A percentile compares a stretch with the other conserved stretches of the same genome.
Conservation (phyloP, 2,113 vertebrate species). For the Ceyx cyanopectus region DNA sequence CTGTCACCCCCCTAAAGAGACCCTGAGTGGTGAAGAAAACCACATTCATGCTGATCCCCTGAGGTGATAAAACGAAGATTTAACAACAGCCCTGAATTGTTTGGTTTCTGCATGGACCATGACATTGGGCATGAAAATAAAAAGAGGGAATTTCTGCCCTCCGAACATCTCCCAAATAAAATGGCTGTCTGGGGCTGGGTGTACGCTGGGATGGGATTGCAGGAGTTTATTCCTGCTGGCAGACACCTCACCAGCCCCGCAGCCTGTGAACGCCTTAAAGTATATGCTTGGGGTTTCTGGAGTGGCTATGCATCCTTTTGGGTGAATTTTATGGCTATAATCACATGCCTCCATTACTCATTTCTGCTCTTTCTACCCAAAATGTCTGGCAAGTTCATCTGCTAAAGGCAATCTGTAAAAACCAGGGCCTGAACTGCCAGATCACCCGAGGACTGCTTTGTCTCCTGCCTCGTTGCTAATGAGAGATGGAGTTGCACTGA, state of each 20-base stretch:
- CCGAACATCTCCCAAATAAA: not conserved
- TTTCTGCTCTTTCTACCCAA: conserved; percentile 47
- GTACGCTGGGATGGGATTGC: not conserved
- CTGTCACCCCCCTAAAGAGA: not conserved
- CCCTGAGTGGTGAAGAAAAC: not conserved
- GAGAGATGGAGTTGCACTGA: conserved; percentile 26
- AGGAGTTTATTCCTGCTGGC: conserved; percentile 40
- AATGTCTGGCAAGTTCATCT: conserved; percentile 58
- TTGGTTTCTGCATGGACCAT: fast-evolving
- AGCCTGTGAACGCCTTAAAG: not conserved
- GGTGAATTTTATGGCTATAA: conserved; percentile 43
- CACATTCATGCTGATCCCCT: fast-evolving
- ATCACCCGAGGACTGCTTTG: not conserved
- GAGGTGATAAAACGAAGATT: not conserved
- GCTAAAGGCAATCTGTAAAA: conserved; percentile 38
- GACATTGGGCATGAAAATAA: not conserved
- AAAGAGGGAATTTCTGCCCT: not conserved
- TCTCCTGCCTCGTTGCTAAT: not conserved
- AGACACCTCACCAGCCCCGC: not conserved
- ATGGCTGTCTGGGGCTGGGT: not conserved
- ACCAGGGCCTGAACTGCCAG: not conserved
- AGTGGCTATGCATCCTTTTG: not conserved
- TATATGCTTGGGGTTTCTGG: conserved; percentile 19
- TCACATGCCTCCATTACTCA: conserved; percentile 50
- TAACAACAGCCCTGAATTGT: not conserved